Percentiles rank a stretch among this genome's conserved stretches.
These are phyloP conservation scores for Thymelicus sylvestris DNA, from an alignment of 2,888 invertebrate genomes.

Conservation along the genomic window DNA sequence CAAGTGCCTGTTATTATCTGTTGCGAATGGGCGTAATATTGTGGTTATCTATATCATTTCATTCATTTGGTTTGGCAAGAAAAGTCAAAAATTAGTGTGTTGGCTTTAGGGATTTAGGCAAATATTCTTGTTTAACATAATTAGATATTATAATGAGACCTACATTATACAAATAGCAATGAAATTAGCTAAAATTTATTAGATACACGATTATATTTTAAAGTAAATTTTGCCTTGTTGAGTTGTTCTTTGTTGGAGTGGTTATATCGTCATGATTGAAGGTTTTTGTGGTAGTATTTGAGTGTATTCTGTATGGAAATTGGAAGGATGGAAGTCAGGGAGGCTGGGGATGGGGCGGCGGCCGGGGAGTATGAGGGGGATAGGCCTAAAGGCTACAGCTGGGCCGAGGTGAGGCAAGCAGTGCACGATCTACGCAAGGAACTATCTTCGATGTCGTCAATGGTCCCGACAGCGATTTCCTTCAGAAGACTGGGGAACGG, in stretches of 20 bases:
- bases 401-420: constrained; percentile 92
- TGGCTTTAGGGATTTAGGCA: constrained; percentile 58
- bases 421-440: constrained; percentile 93
- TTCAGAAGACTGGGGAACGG: constrained; percentile 92
- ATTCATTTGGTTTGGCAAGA: constrained; percentile 60
- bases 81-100: constrained; percentile 69
- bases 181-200: constrained; percentile 56
- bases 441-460: constrained; percentile 90
- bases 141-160: constrained; percentile 56
- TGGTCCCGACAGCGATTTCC: constrained; percentile 92
- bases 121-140: constrained; percentile 55
- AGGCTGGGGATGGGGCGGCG: constrained; percentile 77
- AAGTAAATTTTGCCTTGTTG: constrained; percentile 7
- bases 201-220: constrained; percentile 28
- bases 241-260: constrained; percentile 24
- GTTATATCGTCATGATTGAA: constrained; percentile 57
- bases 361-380: constrained; percentile 67
- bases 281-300: constrained; percentile 48
- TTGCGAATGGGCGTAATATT: constrained; percentile 22
- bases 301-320: constrained; percentile 57
- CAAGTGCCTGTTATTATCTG: constrained; percentile 22
- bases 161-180: constrained; percentile 52
- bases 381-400: constrained; percentile 83
- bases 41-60: constrained; percentile 29
- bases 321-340: constrained; percentile 76